Conservation (phyloP, 2,113 vertebrate genomes). For the Anoura caudifer region DNA sequence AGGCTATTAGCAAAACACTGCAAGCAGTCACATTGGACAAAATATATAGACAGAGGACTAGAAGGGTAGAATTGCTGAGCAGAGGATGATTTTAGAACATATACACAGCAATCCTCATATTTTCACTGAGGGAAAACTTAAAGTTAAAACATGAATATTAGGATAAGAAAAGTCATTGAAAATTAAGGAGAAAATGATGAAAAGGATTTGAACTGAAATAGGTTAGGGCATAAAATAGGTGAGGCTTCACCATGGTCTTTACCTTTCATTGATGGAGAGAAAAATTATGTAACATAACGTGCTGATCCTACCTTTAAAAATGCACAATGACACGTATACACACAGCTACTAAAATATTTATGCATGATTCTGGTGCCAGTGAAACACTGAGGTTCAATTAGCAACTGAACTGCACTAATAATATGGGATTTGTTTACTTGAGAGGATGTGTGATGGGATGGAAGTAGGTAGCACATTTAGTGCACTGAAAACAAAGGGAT, state of each 20-base stretch:
- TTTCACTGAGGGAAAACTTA: neutral
- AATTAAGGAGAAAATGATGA: neutral
- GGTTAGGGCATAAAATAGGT: neutral
- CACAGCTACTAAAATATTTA: neutral
- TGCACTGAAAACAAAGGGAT: neutral
- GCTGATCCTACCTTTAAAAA: neutral
- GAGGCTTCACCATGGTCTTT: conserved; percentile 17
- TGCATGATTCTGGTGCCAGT: neutral
- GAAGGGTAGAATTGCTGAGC: neutral
- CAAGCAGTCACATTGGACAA: conserved; percentile 58
- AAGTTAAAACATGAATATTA: neutral
- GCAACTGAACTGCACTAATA: neutral
- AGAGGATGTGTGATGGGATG: neutral
- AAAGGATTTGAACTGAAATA: conserved; percentile 17
- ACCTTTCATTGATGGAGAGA: conserved; percentile 10
- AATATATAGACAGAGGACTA: neutral
- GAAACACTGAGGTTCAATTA: conserved; percentile 35
- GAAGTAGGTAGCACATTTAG: neutral
- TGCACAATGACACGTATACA: neutral
- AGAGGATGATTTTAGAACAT: neutral
- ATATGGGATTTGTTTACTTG: neutral
- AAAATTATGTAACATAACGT: conserved; percentile 10
- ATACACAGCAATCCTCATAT: neutral
- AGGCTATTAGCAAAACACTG: conserved; percentile 51
- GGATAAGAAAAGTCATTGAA: neutral